These are phyloP conservation scores for Monomorium pharaonis DNA, from an alignment of 1,140 invertebrate species.

Conservation along the genomic window DNA sequence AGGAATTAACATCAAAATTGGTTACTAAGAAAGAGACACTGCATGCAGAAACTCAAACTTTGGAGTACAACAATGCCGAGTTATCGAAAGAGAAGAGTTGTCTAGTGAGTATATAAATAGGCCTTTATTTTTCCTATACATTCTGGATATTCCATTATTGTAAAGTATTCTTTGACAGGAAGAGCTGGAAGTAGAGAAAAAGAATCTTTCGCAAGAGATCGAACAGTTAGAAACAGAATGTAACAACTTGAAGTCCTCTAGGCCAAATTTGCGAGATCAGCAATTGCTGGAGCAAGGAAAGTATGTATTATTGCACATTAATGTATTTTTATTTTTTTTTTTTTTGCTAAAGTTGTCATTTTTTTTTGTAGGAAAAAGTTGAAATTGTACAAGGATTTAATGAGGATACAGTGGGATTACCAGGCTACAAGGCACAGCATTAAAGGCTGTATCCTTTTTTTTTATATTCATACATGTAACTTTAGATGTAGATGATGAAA, in stretches of 20 bases:
- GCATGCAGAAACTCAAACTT: slow-evolving; percentile 4
- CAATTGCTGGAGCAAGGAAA: slow-evolving; percentile 64
- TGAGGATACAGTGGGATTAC: slow-evolving; percentile 59
- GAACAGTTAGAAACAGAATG: slow-evolving; percentile 54
- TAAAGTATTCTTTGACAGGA: slow-evolving; percentile 32
- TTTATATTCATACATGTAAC: neutral
- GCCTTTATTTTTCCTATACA: neutral
- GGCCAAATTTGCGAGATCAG: slow-evolving; percentile 62
- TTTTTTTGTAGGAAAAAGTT: slow-evolving; percentile 61
- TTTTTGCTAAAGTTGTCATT: neutral
- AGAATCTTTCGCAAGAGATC: slow-evolving; percentile 44
- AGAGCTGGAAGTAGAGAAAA: slow-evolving; percentile 57
- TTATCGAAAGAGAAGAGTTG: slow-evolving; percentile 10
- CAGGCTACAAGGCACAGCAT: slow-evolving; percentile 14
- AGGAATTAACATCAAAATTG: slow-evolving; percentile 32
- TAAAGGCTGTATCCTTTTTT: slow-evolving; percentile 65
- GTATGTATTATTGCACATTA: slow-evolving; percentile 49
- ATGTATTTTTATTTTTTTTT: neutral
- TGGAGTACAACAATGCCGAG: slow-evolving; percentile 34
- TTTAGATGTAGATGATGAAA: neutral
- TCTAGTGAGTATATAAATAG: slow-evolving; percentile 44
- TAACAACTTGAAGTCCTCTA: slow-evolving; percentile 56
- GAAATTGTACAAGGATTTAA: slow-evolving; percentile 49
- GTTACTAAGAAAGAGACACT: slow-evolving; percentile 4
- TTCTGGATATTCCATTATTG: neutral